These are phyloP conservation scores for Diabrotica undecimpunctata DNA, from an alignment of 1,140 invertebrate genomes.

Conservation along the genomic window DNA sequence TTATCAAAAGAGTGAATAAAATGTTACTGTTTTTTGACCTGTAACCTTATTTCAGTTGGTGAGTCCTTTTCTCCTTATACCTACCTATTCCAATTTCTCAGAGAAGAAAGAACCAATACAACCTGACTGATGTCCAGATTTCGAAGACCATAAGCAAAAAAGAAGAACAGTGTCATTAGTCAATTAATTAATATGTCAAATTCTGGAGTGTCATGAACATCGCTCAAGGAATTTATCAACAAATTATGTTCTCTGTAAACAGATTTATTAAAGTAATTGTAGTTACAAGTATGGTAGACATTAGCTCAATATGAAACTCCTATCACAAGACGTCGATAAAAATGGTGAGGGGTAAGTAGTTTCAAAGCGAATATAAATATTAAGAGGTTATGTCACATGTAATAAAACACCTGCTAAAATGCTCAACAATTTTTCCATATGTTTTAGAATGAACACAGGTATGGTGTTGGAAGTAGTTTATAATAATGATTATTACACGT, in stretches of 20 bases:
- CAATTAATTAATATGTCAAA: not conserved
- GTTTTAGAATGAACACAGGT: not conserved
- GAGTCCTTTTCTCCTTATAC: no score
- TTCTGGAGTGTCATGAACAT: conserved; percentile 10
- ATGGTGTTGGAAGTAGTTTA: no score
- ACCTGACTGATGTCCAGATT: no score
- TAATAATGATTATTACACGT: no score
- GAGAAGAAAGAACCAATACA: no score
- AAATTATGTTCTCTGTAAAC: conserved; percentile 8
- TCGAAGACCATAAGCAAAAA: no score
- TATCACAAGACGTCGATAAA: conserved; percentile 70
- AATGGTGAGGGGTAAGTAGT: conserved; percentile 67
- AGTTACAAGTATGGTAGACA: conserved; percentile 8
- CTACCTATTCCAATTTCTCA: no score
- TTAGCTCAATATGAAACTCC: conserved; percentile 63
- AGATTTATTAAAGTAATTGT: conserved; percentile 1
- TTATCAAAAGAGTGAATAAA: no score
- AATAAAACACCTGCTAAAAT: conserved; percentile 26
- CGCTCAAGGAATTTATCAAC: not conserved
- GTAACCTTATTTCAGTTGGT: no score
- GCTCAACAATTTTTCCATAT: conserved; percentile 1
- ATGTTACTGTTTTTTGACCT: no score
- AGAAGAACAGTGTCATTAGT: no score
- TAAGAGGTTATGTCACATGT: conserved; percentile 29
- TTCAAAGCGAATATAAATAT: conserved; percentile 18